Percentiles rank a stretch among this genome's conserved stretches.
Conservation (phyloP, 2,888 invertebrate genomes). For the Phaedon cochleariae region DNA sequence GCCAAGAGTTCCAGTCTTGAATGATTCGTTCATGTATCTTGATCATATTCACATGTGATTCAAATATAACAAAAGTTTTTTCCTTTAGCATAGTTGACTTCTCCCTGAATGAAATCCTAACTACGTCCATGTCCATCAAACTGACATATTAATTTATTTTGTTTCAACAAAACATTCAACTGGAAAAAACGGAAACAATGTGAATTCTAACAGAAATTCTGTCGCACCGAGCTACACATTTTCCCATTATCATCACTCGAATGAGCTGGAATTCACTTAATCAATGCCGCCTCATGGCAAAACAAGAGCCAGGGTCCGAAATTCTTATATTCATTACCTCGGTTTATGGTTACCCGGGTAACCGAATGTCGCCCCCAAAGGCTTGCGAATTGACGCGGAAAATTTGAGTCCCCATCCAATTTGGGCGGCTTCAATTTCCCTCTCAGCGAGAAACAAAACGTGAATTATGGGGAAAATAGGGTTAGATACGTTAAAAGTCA, state of each 20-base stretch:
- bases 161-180: neutral
- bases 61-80: no score
- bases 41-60: no score
- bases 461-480: neutral
- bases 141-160: neutral
- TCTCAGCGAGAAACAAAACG: neutral
- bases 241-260: neutral
- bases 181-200: neutral
- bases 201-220: neutral
- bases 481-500: neutral
- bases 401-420: neutral
- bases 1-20: no score
- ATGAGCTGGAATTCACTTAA: constrained; percentile 1
- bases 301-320: constrained; percentile 2
- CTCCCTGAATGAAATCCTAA: no score
- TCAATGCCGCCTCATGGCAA: neutral
- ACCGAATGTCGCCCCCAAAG: neutral
- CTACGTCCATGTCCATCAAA: no score
- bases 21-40: no score
- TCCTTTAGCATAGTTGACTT: no score
- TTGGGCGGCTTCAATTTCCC: neutral
- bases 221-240: neutral
- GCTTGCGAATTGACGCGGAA: neutral
- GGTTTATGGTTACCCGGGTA: neutral
- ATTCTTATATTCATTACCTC: constrained; percentile 1